Evolutionary conservation across 2,113 vertebrate species (phyloP).

Genomic region (Hippolais icterina): DNA sequence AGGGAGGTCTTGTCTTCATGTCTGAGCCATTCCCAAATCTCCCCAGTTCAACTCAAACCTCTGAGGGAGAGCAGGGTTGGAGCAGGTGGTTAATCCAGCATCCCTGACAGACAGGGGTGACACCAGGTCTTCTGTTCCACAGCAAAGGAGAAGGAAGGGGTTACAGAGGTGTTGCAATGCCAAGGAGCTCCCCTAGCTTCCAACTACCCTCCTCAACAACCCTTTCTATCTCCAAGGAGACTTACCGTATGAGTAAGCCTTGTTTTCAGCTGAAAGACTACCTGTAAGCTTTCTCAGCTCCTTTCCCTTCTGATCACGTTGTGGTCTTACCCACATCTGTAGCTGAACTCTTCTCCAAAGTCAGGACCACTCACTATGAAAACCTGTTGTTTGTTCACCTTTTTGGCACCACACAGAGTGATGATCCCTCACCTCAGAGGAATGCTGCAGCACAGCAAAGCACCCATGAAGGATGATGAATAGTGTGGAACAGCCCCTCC

Average conservation of each 20-base stretch:
- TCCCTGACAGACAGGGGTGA: not conserved
- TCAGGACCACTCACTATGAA: not conserved
- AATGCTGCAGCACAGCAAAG: not conserved
- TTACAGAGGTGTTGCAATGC: not conserved
- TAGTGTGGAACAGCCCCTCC: not conserved
- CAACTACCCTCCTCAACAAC: not conserved
- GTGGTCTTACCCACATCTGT: not conserved
- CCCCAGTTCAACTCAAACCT: not conserved
- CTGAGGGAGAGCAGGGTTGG: not conserved
- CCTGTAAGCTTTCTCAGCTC: not conserved
- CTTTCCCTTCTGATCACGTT: not conserved
- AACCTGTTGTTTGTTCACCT: not conserved
- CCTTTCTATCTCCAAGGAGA: not conserved
- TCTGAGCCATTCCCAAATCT: not conserved
- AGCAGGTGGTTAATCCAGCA: not conserved
- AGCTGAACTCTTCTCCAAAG: not conserved
- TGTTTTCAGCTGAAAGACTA: not conserved
- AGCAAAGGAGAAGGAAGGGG: not conserved
- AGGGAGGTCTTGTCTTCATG: not conserved
- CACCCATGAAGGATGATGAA: not conserved
- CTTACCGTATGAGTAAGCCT: not conserved
- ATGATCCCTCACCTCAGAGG: not conserved
- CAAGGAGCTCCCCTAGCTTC: not conserved
- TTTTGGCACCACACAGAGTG: accelerated
- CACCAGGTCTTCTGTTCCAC: not conserved